These are phyloP conservation scores for Sialis fuliginosa DNA, from an alignment of 2,888 invertebrate genomes.

Conservation along the genomic window DNA sequence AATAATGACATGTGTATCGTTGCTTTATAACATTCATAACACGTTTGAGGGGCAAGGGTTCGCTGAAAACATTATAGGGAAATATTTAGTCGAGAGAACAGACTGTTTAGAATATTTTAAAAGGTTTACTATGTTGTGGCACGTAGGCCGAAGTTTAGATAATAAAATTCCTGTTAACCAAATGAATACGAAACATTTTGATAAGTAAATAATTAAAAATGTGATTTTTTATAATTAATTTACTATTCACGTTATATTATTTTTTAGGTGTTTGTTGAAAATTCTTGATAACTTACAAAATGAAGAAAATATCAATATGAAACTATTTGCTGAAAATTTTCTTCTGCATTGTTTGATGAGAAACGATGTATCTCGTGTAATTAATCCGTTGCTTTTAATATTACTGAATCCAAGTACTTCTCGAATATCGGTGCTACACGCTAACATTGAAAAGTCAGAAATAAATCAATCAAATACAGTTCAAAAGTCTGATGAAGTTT, in stretches of 20 bases:
- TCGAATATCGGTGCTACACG: conserved; percentile 61
- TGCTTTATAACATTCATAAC: conserved; percentile 64
- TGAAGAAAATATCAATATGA: conserved; percentile 35
- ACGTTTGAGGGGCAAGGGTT: conserved; percentile 33
- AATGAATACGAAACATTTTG: conserved; percentile 34
- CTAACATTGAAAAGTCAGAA: conserved; percentile 32
- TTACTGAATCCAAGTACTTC: conserved; percentile 64
- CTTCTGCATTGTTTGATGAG: conserved; percentile 51
- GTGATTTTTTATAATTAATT: background rate
- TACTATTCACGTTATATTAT: conserved; percentile 4
- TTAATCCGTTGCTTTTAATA: conserved; percentile 60
- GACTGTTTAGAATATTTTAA: conserved; percentile 38
- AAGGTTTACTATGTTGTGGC: conserved; percentile 54
- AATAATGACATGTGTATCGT: conserved; percentile 41
- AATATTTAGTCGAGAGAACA: conserved; percentile 25
- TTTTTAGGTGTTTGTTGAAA: conserved; percentile 47
- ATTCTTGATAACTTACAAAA: conserved; percentile 48
- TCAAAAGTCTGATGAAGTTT: conserved; percentile 18
- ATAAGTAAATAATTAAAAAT: conserved; percentile 29
- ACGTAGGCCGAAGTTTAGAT: conserved; percentile 52
- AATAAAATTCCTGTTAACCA: conserved; percentile 26
- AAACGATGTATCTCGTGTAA: conserved; percentile 58
- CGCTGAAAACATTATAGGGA: conserved; percentile 55
- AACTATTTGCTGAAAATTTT: conserved; percentile 56
- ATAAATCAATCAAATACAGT: conserved; percentile 16